A percentile compares a stretch with the other conserved stretches of the same genome.
These are phyloP conservation scores for Neolamprologus toae DNA, from an alignment of 2,113 vertebrate genomes.

Conservation along the genomic window DNA sequence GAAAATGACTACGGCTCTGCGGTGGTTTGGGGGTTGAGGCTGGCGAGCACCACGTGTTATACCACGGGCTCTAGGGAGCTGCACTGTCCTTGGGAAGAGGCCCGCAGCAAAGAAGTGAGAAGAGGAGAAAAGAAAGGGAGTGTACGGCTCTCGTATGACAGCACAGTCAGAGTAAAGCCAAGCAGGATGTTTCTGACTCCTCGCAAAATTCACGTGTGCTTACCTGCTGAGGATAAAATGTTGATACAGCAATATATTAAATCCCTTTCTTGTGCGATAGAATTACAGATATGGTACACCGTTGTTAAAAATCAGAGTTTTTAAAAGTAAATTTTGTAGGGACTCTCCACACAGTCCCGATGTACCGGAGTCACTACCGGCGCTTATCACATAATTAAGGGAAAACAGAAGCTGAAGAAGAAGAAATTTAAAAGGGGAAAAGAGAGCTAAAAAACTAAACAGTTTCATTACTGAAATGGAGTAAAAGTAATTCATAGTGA, in stretches of 20 bases:
- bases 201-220: neutral
- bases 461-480: neutral
- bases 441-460: neutral
- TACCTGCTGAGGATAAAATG: neutral
- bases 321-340: neutral
- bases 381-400: neutral
- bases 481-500: neutral
- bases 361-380: neutral
- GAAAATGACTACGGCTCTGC: constrained; percentile 45
- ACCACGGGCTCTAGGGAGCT: constrained; percentile 39
- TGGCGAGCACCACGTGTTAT: constrained; percentile 47
- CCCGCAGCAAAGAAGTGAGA: constrained; percentile 39
- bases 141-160: neutral
- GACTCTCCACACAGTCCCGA: neutral
- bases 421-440: neutral
- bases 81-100: constrained; percentile 69
- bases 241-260: neutral
- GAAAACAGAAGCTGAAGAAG: neutral
- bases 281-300: neutral
- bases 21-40: constrained; percentile 58
- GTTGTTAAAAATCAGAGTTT: neutral
- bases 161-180: constrained; percentile 6
- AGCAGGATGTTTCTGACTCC: neutral
- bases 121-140: neutral
- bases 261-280: neutral